Conservation (phyloP, 2,113 vertebrate species). For the Perognathus longimembris region DNA sequence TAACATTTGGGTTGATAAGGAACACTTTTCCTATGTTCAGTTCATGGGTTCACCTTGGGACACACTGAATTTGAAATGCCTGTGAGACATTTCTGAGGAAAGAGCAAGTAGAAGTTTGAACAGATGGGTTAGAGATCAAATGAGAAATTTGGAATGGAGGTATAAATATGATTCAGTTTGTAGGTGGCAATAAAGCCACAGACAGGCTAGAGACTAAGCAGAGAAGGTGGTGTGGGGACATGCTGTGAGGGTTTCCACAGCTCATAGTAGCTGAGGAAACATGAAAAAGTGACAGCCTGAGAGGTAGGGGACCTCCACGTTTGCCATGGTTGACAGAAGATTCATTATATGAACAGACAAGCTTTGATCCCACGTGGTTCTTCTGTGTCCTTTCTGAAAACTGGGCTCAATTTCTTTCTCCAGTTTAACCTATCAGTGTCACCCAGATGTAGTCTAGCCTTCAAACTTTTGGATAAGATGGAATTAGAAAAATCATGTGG, state of each 20-base stretch:
- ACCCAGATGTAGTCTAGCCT: neutral
- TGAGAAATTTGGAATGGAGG: conserved; percentile 19
- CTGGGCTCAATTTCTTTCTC: neutral
- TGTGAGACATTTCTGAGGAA: neutral
- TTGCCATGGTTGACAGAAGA: neutral
- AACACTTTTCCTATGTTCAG: neutral
- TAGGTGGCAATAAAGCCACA: neutral
- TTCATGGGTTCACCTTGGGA: neutral
- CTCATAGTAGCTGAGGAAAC: neutral
- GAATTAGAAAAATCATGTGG: neutral
- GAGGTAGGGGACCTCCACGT: neutral
- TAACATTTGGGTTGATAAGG: neutral
- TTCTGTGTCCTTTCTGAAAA: neutral
- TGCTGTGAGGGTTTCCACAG: neutral
- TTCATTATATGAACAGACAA: neutral
- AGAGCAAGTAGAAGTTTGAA: neutral
- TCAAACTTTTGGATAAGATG: neutral
- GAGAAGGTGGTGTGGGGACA: neutral
- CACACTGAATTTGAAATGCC: neutral
- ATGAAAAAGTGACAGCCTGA: neutral
- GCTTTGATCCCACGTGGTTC: neutral
- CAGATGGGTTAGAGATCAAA: neutral
- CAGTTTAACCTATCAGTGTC: neutral
- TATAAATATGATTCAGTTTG: neutral
- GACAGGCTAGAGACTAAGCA: neutral